Evolutionary conservation across 2,888 invertebrate species (phyloP), one percentile per base, ranked within the genome.

Genomic region (Omphaloscelis lunosa): DNA sequence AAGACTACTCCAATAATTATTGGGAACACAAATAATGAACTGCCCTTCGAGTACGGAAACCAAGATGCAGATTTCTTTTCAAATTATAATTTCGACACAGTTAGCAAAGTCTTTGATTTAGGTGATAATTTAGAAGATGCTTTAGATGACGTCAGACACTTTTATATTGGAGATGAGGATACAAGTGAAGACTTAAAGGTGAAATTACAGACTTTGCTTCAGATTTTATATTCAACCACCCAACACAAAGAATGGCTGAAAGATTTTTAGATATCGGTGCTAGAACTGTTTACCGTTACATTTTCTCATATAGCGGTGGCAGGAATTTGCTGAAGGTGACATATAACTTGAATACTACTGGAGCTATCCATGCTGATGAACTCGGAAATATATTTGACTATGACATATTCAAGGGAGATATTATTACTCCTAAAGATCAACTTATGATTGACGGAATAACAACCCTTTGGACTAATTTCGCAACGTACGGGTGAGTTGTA

Each of bases 381-480:
- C 48, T 87, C 1, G 84, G 79, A 2, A 86, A 88, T 74, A 59
- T 87, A 45, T 88, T 89, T 45, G 80, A 80, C 11, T 48, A 63
- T 45, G 53, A 59, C 11, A 4, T 41, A 11, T 53, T 77, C 12
- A 71, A 15, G 8, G 75, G 61, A 41, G 67, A 77, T n/a, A 2
- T 74, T 1, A 72, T 23, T 3, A 51, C 75, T 9, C 69, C 80
- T 1, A 70, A 81, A 29, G 88, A 88, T 71, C 85, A 86, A n/a
- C 45, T 80, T 0, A 66, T 85, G 17, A 81, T 85, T 63, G 80
- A 90, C 41, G 66, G 79, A 34, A 74, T 84, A 58, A 82, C 85
- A 4, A 84, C 74, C 15, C 75, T 87, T 41, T 89, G 89, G 89
- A 83, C 86, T 5, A 90, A 89, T 53, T 90, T 90, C 58, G 90